phyloP scores from a whole-genome alignment of 2,888 invertebrate species.

The Phalangium opilio region DNA sequence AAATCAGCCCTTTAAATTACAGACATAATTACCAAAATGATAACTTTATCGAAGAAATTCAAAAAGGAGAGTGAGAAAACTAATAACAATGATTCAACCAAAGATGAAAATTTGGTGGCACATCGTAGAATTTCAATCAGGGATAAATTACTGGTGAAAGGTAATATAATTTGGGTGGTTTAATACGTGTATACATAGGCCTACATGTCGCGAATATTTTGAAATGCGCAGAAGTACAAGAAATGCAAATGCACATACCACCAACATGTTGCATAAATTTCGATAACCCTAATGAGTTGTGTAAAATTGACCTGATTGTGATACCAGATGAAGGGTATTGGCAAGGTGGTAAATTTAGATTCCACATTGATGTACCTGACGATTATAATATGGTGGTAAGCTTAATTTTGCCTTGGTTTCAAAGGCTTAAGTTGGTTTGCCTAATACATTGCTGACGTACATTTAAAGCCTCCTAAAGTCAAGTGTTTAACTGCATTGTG shows the following conservation, averaged over 20 bases:
- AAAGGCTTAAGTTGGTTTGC: no score
- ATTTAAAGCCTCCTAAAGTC: constrained; percentile 79
- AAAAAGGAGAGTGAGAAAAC: background rate
- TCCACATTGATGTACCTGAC: constrained; percentile 70
- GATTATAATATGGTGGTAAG: constrained; percentile 92
- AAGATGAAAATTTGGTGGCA: background rate
- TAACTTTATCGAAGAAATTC: constrained; percentile 5
- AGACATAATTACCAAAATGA: constrained; percentile 14
- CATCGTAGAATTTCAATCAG: constrained; percentile 25
- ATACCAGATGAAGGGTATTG: constrained; percentile 76
- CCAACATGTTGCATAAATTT: constrained; percentile 43
- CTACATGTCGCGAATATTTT: no score
- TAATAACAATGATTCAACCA: background rate
- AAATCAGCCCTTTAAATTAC: no score
- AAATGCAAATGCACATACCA: constrained; percentile 18
- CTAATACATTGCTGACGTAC: no score
- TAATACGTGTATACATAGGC: no score
- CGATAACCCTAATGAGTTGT: constrained; percentile 63
- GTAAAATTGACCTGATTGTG: constrained; percentile 61
- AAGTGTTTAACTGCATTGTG: constrained; percentile 79
- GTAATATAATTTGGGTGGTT: no score
- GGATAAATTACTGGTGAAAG: constrained; percentile 30
- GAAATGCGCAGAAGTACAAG: constrained; percentile 18
- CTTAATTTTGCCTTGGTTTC: constrained; percentile 27
- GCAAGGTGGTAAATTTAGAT: constrained; percentile 71